phyloP scores from a whole-genome alignment of 2,888 invertebrate genomes.

The Eucera pruinosa region DNA sequence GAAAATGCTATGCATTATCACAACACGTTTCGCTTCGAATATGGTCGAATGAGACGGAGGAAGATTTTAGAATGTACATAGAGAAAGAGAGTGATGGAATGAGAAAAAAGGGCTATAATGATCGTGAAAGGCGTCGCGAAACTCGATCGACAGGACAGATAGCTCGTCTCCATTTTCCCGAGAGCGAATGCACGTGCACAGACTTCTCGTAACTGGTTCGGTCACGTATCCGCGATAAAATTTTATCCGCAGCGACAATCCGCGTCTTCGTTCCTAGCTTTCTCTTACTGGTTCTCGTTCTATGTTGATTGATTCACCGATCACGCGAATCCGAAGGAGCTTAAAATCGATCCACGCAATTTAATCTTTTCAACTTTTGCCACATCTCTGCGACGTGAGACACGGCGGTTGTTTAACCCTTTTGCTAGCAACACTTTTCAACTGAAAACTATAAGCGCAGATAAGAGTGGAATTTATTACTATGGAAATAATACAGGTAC shows the following conservation, averaged over 20 bases:
- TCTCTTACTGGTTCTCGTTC: conserved; percentile 34
- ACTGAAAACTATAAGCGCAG: no score
- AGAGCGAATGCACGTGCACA: conserved; percentile 41
- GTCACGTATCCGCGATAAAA: conserved; percentile 62
- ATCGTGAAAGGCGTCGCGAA: conserved; percentile 35
- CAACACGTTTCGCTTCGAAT: background rate
- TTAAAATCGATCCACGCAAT: conserved; percentile 18
- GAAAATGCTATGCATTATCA: background rate
- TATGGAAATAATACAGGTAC: no score
- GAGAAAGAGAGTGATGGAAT: background rate
- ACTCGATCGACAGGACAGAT: conserved; percentile 51
- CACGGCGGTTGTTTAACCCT: background rate
- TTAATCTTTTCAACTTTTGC: conserved; percentile 19
- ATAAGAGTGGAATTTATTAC: no score
- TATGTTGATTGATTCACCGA: conserved; percentile 42
- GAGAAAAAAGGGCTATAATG: conserved; percentile 34
- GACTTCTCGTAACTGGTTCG: conserved; percentile 48
- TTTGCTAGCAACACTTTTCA: no score
- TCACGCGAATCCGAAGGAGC: conserved; percentile 11
- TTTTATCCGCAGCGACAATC: conserved; percentile 48
- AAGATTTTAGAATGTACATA: background rate
- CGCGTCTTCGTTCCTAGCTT: conserved; percentile 37
- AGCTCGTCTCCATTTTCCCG: conserved; percentile 38
- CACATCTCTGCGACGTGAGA: background rate
- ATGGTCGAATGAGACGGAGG: background rate